Evolutionary conservation across 2,888 invertebrate genomes (phyloP).

Genomic region (Synanthedon myopaeformis): DNA sequence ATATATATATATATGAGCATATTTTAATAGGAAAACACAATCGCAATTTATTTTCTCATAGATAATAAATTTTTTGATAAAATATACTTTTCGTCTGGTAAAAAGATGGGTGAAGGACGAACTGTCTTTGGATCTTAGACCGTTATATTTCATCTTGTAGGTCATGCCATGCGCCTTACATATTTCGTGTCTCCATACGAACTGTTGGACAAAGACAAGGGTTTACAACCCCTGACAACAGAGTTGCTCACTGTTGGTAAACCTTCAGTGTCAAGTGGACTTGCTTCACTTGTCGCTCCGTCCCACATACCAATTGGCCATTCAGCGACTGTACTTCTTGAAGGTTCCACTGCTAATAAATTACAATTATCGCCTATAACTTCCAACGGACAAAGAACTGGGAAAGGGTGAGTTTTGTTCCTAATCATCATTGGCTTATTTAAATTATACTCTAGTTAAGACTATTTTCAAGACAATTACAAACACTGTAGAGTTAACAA

Average conservation of each 20-base stretch:
- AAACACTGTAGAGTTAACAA: too few relatives aligned
- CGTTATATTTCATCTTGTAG: constrained; percentile 35
- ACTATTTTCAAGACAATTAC: too few relatives aligned
- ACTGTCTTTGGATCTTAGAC: background rate
- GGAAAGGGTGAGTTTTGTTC: constrained; percentile 73
- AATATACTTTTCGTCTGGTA: too few relatives aligned
- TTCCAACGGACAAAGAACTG: constrained; percentile 75
- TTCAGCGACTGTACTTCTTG: constrained; percentile 90
- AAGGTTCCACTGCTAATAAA: constrained; percentile 88
- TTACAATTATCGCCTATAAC: constrained; percentile 80
- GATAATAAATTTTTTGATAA: background rate
- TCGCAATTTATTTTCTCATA: too few relatives aligned
- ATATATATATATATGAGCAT: too few relatives aligned
- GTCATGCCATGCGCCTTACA: constrained; percentile 93
- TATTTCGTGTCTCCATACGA: constrained; percentile 96
- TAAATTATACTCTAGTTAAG: too few relatives aligned
- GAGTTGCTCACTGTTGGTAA: constrained; percentile 75
- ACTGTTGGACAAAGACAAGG: constrained; percentile 82
- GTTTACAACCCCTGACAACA: constrained; percentile 78
- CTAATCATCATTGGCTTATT: too few relatives aligned
- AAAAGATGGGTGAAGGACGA: background rate
- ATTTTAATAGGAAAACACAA: too few relatives aligned
- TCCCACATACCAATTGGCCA: constrained; percentile 79
- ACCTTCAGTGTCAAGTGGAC: constrained; percentile 36
- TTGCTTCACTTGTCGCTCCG: constrained; percentile 50